Evolutionary conservation across 37 sponge, comb jelly and placozoan species (phyloP).

Genomic region (Agelas oroides): DNA sequence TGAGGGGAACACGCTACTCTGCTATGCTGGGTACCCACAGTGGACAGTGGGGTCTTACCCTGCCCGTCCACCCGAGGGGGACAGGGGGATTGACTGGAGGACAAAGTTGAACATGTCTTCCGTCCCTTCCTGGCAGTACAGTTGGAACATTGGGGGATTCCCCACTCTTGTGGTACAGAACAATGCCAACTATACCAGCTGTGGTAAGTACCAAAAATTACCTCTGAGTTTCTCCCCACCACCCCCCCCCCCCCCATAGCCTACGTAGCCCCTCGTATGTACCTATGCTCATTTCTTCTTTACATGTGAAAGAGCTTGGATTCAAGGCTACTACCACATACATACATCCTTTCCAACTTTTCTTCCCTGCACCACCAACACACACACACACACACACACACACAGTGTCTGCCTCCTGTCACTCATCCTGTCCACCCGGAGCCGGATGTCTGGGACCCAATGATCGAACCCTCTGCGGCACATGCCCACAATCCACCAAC

Average conservation of each 20-base stretch:
- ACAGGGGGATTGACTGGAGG: slow-evolving; percentile 84
- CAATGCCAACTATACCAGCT: slow-evolving; percentile 50
- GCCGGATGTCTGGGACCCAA: slow-evolving; percentile 60
- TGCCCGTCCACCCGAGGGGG: slow-evolving; percentile 20
- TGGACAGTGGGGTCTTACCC: slow-evolving; percentile 44
- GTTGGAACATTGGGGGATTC: slow-evolving; percentile 43
- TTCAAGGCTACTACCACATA: too few species aligned
- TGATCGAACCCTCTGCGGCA: slow-evolving; percentile 40
- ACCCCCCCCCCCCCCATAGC: slow-evolving; percentile 3
- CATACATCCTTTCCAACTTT: too few species aligned
- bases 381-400: background rate
- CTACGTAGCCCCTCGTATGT: background rate
- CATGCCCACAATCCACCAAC: slow-evolving; percentile 6
- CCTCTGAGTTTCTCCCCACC: background rate
- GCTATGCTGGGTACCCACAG: slow-evolving; percentile 80
- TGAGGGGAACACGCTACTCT: slow-evolving; percentile 77
- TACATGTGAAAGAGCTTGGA: too few species aligned
- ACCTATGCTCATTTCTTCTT: background rate
- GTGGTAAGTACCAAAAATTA: slow-evolving; percentile 63
- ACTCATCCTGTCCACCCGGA: slow-evolving; percentile 26
- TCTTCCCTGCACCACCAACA: background rate
- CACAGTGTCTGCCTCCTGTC: slow-evolving; percentile 33
- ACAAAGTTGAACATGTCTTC: slow-evolving; percentile 4
- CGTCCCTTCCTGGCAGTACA: slow-evolving; percentile 51
- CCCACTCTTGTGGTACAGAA: slow-evolving; percentile 71